phyloP scores from a whole-genome alignment of 1,140 invertebrate genomes.

The Andricus grossulariae region DNA sequence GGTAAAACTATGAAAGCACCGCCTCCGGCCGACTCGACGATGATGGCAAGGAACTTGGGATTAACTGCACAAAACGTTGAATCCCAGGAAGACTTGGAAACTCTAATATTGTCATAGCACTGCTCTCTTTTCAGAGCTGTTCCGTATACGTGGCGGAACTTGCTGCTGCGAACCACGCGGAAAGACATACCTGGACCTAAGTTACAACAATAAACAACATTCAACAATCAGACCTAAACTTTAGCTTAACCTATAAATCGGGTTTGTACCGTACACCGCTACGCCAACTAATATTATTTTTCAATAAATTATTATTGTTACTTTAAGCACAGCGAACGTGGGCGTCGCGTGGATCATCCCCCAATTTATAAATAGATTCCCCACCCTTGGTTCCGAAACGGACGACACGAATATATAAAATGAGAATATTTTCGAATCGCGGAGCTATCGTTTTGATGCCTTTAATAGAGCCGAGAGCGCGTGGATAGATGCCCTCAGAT shows the following conservation, averaged over 20 bases:
- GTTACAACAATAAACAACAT: slow-evolving; percentile 42
- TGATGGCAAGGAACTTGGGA: slow-evolving; percentile 99
- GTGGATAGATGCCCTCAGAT: slow-evolving; percentile 43
- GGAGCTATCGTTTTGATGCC: slow-evolving; percentile 57
- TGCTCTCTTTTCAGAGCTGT: slow-evolving; percentile 96
- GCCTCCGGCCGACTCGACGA: slow-evolving; percentile 98
- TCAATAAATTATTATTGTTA: slow-evolving; percentile 62
- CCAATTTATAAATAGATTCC: slow-evolving; percentile 70
- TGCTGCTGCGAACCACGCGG: slow-evolving; percentile 95
- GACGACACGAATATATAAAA: slow-evolving; percentile 64
- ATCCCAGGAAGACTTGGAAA: slow-evolving; percentile 99
- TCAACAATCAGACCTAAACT: slow-evolving; percentile 34
- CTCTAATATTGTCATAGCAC: slow-evolving; percentile 99
- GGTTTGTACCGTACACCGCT: slow-evolving; percentile 4
- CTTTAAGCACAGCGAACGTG: slow-evolving; percentile 65
- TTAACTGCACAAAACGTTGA: slow-evolving; percentile 99
- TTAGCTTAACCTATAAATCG: slow-evolving; percentile 34
- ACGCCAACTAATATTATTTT: slow-evolving; percentile 35
- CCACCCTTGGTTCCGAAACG: slow-evolving; percentile 62
- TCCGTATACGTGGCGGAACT: slow-evolving; percentile 99
- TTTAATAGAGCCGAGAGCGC: slow-evolving; percentile 57
- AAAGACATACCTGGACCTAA: slow-evolving; percentile 86
- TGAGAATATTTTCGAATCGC: slow-evolving; percentile 70
- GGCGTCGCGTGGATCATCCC: slow-evolving; percentile 72
- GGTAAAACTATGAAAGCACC: slow-evolving; percentile 99